Evolutionary conservation across 2,888 invertebrate species (phyloP), one percentile per base, ranked within the genome.

Genomic region (Epinotia nisella): DNA sequence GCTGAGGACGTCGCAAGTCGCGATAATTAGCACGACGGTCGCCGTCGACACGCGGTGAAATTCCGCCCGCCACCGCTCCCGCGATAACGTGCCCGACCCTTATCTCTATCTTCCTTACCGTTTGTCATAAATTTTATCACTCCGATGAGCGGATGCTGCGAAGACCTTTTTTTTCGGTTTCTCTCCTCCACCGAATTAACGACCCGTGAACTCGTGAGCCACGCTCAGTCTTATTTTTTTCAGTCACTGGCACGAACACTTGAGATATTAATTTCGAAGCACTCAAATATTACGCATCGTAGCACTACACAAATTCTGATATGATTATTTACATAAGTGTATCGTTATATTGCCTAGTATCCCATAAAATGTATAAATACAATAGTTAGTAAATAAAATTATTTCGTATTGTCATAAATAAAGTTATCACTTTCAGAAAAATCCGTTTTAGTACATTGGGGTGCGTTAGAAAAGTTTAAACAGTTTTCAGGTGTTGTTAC

Each of bases 61-160:
- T 80, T 82, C 77, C 79, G 75, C 82, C 76, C 79, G 79, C 77
- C 81, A 76, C 81, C 78, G 80, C 80, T 82, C 81, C 82, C 74
- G 79, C 83, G 88, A 91, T 91, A 91, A 88, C 87, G 82, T 85
- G 80, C 85, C 84, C 86, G 81, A 88, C 89, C 88, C 91, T 91
- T 90, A 92, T 92, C 91, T 90, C 85, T 88, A 88, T 80, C 85
- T 85, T 88, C 82, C 92, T 93, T 93, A 93, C 93, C 93, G 93
- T 92, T 89, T 86, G 87, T 92, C 91, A 91, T 92, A 91, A 92
- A 93, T 92, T 90, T 88, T 91, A 90, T 91, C 93, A 90, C 90
- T 85, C 85, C 90, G 87, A 90, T 90, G 91, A 90, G 83, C 90
- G 88, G 86, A 89, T 85, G 85, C 86, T 82, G 81, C 85, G 85